phyloP scores from a whole-genome alignment of 23 tunicate species.

The Botrylloides violaceus region DNA sequence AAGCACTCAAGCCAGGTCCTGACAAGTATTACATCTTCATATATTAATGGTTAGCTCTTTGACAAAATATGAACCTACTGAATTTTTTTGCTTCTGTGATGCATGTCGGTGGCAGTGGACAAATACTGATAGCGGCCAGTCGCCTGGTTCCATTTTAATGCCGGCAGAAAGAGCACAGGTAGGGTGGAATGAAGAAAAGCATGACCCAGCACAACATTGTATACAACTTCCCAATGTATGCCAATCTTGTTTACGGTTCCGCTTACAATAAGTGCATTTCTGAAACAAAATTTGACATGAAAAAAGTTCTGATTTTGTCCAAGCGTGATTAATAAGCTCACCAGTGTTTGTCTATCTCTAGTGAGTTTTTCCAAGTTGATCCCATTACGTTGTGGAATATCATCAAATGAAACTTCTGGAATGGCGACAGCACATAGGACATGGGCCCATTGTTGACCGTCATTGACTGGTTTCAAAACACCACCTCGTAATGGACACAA shows the following conservation, averaged over 20 bases:
- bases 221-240: slow-evolving; percentile 44
- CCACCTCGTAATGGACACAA: slow-evolving; percentile 67
- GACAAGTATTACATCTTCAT: too few relatives aligned
- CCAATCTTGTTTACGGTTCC: background rate
- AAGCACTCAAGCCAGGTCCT: too few relatives aligned
- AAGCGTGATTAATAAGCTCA: slow-evolving; percentile 17
- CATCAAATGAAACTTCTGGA: slow-evolving; percentile 74
- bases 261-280: slow-evolving; percentile 69
- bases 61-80: too few relatives aligned
- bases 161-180: slow-evolving; percentile 79
- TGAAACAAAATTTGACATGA: slow-evolving; percentile 11
- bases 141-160: slow-evolving; percentile 62
- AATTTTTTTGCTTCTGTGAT: slow-evolving; percentile 17
- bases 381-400: slow-evolving; percentile 28
- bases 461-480: slow-evolving; percentile 53
- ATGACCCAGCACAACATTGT: slow-evolving; percentile 64
- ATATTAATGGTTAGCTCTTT: too few relatives aligned
- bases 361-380: slow-evolving; percentile 49
- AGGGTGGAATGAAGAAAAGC: slow-evolving; percentile 59
- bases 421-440: slow-evolving; percentile 67
- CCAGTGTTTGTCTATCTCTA: slow-evolving; percentile 42
- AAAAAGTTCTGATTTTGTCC: too few relatives aligned
- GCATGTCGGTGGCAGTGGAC: slow-evolving; percentile 68
- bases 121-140: slow-evolving; percentile 77
- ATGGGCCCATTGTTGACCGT: slow-evolving; percentile 67